Conservation (phyloP, 2,113 vertebrate genomes). For the Morone saxatilis region DNA sequence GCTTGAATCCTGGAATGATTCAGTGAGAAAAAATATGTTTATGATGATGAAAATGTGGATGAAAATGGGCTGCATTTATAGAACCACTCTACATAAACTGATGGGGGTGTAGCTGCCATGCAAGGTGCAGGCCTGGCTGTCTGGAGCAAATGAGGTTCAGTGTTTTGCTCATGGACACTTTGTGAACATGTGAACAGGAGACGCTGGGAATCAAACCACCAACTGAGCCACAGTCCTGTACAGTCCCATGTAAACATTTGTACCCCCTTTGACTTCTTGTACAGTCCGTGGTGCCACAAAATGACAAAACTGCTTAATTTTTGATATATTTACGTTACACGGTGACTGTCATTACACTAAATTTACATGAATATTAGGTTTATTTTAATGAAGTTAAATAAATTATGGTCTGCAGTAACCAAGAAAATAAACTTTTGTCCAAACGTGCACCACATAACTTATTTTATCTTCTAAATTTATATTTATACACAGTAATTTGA, state of each 20-base stretch:
- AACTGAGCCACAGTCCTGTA: too few relatives aligned
- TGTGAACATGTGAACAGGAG: neutral
- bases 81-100: too few relatives aligned
- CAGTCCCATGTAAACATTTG: neutral
- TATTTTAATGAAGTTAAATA: too few relatives aligned
- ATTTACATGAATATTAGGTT: too few relatives aligned
- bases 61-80: neutral
- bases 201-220: neutral
- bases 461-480: neutral
- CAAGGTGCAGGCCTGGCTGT: too few relatives aligned
- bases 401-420: neutral
- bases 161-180: too few relatives aligned
- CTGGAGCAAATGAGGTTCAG: too few relatives aligned
- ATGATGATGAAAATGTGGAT: neutral
- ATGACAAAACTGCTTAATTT: too few relatives aligned
- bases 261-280: too few relatives aligned
- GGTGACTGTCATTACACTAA: too few relatives aligned
- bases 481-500: neutral
- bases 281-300: neutral
- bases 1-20: conserved; percentile 84
- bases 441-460: neutral
- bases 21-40: neutral
- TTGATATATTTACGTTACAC: too few relatives aligned
- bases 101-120: too few relatives aligned
- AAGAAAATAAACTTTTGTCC: neutral